Evolutionary conservation across 2,113 vertebrate species (phyloP), one percentile per base, ranked within the genome.

Genomic region (Bos javanicus): DNA sequence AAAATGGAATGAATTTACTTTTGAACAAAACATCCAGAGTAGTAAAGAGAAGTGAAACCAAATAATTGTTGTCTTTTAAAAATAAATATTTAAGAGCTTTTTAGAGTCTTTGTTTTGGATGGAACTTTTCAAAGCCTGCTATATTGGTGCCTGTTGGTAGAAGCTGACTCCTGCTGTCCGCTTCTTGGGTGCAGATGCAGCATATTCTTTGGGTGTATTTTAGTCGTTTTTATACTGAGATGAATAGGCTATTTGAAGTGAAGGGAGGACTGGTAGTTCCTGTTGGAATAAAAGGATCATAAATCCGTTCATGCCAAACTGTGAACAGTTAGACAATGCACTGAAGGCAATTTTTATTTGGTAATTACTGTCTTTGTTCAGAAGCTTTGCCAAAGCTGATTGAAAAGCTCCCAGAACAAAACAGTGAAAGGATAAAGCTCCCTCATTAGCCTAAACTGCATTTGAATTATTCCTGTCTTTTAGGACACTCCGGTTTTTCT

Each of bases 331-430:
- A 84, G 89, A 97, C 89, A 92, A 93, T 96, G 89, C n/a, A 93
- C 84, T 23, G 28, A 95, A 95, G 90, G 96, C 97, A 94, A 87
- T 91, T 97, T 97, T 97, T 97, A 97, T 97, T 96, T 96, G 93
- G 96, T 97, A 97, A 95, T 98, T 97, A 97, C 87, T 81, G 92
- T 85, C 97, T 98, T 98, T 98, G 96, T 96, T 96, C 97, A 81
- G 89, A 95, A 78, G 8, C 36, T 95, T 60, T 86, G 57, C 94
- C 89, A 97, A 33, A 83, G 95, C 87, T 93, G 91, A 96, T 92
- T 59, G 83, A 57, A 56, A 48, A 91, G 67, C 33, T 97, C 71
- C 82, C 26, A 81, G 97, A 94, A 97, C 57, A 85, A 19, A 83
- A 94, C 25, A 62, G 43, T 87, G 50, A 97, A 98, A 98, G 96